Evolutionary conservation across 2,113 vertebrate genomes (phyloP), one percentile per base, ranked within the genome.

Genomic region (Ailurus styani): DNA sequence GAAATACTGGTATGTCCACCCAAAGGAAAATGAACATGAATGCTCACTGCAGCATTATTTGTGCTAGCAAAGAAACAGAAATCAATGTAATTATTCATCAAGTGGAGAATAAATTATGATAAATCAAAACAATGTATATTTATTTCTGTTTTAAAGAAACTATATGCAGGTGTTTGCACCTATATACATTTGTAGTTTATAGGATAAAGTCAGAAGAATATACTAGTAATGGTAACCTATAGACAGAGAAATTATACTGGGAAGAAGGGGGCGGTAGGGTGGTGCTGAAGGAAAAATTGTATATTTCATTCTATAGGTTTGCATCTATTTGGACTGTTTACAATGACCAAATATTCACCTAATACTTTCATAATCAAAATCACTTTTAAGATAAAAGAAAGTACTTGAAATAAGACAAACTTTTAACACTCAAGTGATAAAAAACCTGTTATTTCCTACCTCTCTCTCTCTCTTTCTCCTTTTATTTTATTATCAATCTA

Each of bases 341-440:
- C 13, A 50, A 73, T 90, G n/a, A 79, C 5, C 27, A 85, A 66
- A 90, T 47, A 86, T 90, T 90, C 42, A 90, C 25, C 68, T 68
- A 96, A 73, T 23, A 73, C 34, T 72, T 82, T 66, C 47, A 79
- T 89, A 79, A 78, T 45, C 78, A 70, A 90, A 93, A 77, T 86
- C 89, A 62, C 20, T 40, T 84, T 73, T 84, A 79, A 91, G 85
- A n/a, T 87, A 83, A 96, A 88, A n/a, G 83, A 78, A 96, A 75
- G 29, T n/a, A 79, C 21, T 60, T 96, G 31, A 82, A 83, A 86
- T 45, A 52, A 87, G 31, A 55, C 21, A 42, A 77, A 93, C 21
- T 68, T 79, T 27, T 60, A 86, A 79, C 37, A n/a, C 12, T 14
- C 29, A 29, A 81, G 10, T 68, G 7, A 31, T 11, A 45, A 81